Percentiles rank a stretch among this genome's conserved stretches.
These are phyloP conservation scores for Andrena cerasifolii DNA, from an alignment of 1,140 invertebrate genomes.

Conservation along the genomic window DNA sequence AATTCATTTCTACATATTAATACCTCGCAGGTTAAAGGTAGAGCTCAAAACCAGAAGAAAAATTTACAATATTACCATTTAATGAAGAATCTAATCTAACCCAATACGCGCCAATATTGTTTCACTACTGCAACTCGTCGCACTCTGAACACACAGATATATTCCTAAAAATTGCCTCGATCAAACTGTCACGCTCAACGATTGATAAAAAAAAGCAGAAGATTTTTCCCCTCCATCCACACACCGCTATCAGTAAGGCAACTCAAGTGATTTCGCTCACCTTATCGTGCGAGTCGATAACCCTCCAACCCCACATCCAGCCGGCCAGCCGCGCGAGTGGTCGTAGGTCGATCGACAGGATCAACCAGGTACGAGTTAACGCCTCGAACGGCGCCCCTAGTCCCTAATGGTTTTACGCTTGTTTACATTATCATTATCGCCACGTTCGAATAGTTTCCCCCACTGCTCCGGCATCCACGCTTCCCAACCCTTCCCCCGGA, in stretches of 20 bases:
- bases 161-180: too few species aligned
- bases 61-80: too few species aligned
- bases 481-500: not conserved
- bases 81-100: too few species aligned
- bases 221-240: not conserved
- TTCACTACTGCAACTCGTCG: too few species aligned
- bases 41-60: too few species aligned
- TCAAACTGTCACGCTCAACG: too few species aligned
- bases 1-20: too few species aligned
- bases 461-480: not conserved
- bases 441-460: conserved; percentile 54
- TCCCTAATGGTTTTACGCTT: conserved; percentile 67
- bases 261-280: not conserved
- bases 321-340: conserved; percentile 7
- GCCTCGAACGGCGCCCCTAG: conserved; percentile 20
- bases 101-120: too few species aligned
- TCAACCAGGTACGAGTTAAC: conserved; percentile 46
- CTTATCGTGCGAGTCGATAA: not conserved
- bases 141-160: too few species aligned
- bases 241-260: not conserved
- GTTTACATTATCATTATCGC: conserved; percentile 71
- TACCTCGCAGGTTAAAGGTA: too few species aligned
- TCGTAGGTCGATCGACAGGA: conserved; percentile 30
- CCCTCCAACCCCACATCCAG: not conserved
- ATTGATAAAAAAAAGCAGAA: too few species aligned